Percentiles rank a stretch among this genome's conserved stretches.
These are phyloP conservation scores for Oedothorax gibbosus DNA, from an alignment of 1,140 invertebrate species.

Conservation along the genomic window DNA sequence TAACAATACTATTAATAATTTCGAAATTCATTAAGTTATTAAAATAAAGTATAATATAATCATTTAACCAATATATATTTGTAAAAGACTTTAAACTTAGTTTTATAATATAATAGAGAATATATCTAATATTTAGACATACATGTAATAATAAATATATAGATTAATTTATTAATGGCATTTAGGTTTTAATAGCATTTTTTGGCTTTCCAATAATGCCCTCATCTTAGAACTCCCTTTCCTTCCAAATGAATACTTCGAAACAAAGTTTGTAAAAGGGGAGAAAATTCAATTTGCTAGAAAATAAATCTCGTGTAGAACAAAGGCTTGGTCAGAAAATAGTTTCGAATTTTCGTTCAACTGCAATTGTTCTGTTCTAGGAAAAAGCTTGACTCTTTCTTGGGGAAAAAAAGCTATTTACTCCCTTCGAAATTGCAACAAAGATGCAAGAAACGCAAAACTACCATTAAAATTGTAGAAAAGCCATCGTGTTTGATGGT, in stretches of 20 bases:
- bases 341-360: neutral
- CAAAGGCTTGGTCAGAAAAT: neutral
- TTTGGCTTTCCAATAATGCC: no score
- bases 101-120: no score
- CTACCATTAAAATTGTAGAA: constrained; percentile 8
- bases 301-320: constrained; percentile 17
- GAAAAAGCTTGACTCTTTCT: neutral
- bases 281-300: constrained; percentile 16
- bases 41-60: no score
- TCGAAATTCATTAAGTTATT: no score
- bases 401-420: neutral
- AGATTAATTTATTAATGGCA: neutral
- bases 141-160: no score
- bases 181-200: neutral
- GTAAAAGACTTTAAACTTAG: no score
- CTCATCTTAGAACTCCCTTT: neutral
- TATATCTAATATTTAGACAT: no score
- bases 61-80: no score
- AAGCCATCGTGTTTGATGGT: neutral
- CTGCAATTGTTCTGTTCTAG: neutral
- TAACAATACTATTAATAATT: no score
- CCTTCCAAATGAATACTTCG: neutral
- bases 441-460: constrained; percentile 18
- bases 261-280: neutral
- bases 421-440: constrained; percentile 10